Evolutionary conservation across 2,797 vertebrate genomes (phyloP).

Genomic region (Perodicticus potto): DNA sequence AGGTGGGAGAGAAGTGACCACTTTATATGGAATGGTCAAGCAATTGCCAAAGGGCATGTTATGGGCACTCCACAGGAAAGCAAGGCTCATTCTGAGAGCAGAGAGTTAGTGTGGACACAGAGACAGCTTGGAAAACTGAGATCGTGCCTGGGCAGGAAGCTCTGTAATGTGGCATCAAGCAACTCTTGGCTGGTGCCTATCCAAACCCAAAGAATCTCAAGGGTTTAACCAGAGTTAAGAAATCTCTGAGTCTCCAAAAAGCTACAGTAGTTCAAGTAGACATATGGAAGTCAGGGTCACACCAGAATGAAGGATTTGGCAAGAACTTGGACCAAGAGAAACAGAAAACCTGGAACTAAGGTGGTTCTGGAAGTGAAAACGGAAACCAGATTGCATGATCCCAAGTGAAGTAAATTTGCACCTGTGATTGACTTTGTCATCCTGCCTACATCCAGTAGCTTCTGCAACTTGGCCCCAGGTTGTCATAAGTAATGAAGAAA

Average conservation of each 20-base stretch:
- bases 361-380: background rate
- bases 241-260: background rate
- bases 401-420: background rate
- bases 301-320: background rate
- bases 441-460: background rate
- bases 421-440: background rate
- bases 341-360: slow-evolving; percentile 21
- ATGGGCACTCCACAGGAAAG: background rate
- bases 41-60: background rate
- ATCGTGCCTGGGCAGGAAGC: background rate
- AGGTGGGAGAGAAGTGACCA: background rate
- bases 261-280: background rate
- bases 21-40: background rate
- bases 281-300: background rate
- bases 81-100: background rate
- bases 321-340: slow-evolving; percentile 4
- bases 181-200: background rate
- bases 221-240: background rate
- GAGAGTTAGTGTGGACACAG: background rate
- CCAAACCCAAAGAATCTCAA: background rate
- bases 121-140: background rate
- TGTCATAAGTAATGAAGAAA: background rate
- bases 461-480: background rate
- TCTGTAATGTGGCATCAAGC: background rate
- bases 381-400: background rate